Base-by-base conservation (phyloP, 2,888 invertebrate genomes). In the Lomographa bimaculata region DNA sequence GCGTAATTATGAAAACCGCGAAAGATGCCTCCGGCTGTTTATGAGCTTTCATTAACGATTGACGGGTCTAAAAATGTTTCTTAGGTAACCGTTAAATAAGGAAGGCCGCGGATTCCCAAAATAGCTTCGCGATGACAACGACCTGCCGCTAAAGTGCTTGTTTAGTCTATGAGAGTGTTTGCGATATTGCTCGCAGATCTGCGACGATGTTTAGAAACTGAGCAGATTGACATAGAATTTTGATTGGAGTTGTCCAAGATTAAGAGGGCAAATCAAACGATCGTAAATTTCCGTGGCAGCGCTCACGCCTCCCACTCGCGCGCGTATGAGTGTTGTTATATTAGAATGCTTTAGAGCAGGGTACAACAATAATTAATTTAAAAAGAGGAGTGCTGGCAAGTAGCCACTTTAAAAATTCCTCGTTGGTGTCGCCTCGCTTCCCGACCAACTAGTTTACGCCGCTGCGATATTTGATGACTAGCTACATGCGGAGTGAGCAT, bases 361-460 rank as follows among this genome's bases (percentile, higher is more conserved):
- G 79, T 82, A 81, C 80, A 86, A 86, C 78, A 82, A 85, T 87
- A 86, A 89, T 87, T 87, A 85, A 86, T 85, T 79, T 81, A 74
- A 79, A 78, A 84, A 83, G 77, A 80, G 73, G 60, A 68, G 68
- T 54, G 64, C 65, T 87, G 87, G 86, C 87, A 82, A 64, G 58
- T 61, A 59, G 76, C 86, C 85, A 86, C 69, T 57, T 58, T 65
- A 65, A 50, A 79, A 79, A 80, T 77, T 79, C 76, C 70, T 60
- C 46, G 60, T 55, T 49, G 43, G 50, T 53, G 54, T 47, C 54
- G 46, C 37, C 30, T 44, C 51, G 35, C 23, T 42, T 17, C 32
- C 30, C 32, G 21, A 16, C 5, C 10, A 32, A 19, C 32, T 27
- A 32, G 36, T 37, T 43, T 19, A 35, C 23, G 46, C 46, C 45